These are phyloP conservation scores for Glaucidium brasilianum DNA, from an alignment of 2,113 vertebrate genomes.

Conservation along the genomic window DNA sequence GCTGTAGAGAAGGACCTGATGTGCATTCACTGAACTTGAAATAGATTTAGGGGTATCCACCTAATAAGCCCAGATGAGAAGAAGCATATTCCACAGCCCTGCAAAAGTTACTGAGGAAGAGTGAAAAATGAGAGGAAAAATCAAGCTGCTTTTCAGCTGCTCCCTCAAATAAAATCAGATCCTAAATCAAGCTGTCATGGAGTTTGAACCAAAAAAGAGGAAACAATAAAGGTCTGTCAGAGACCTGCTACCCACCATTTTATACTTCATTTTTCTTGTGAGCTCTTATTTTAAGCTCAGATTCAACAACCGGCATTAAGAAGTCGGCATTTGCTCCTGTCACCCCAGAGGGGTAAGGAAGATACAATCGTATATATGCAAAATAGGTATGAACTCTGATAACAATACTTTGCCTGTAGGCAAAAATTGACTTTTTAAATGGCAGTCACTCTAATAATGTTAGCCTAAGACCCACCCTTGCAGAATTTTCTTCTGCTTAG, in stretches of 20 bases:
- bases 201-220: background rate
- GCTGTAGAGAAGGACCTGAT: background rate
- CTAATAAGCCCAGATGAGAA: background rate
- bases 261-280: background rate
- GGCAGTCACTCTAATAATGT: conserved; percentile 4
- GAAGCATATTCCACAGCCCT: background rate
- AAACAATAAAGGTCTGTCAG: background rate
- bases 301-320: background rate
- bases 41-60: background rate
- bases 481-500: conserved; percentile 19
- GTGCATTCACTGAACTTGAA: background rate
- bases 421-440: conserved; percentile 68
- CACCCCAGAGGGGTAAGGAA: conserved; percentile 38
- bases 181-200: background rate
- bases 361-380: conserved; percentile 51
- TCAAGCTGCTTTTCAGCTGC: background rate
- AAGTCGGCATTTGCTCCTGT: conserved; percentile 40
- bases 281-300: conserved; percentile 6
- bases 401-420: conserved; percentile 63
- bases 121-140: background rate
- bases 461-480: conserved; percentile 11
- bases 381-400: conserved; percentile 51
- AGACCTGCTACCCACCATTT: background rate
- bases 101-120: background rate
- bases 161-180: background rate